These are phyloP conservation scores for Gila orcuttii DNA, from an alignment of 2,113 vertebrate genomes.

Conservation along the genomic window DNA sequence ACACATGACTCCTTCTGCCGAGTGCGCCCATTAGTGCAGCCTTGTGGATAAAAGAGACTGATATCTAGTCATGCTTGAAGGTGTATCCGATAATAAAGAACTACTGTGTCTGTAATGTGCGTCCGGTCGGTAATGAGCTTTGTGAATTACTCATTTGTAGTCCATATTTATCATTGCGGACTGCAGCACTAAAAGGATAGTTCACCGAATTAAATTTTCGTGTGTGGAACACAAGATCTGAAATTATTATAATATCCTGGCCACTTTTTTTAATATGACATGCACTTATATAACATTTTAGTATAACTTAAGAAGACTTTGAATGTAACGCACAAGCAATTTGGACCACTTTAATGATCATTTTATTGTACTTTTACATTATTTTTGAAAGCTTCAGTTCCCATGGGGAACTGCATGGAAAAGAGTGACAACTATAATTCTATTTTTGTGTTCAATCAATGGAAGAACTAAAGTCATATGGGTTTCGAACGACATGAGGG, in stretches of 20 bases:
- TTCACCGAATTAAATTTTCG: neutral
- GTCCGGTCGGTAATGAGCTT: conserved; percentile 28
- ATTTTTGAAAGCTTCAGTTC: neutral
- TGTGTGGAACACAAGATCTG: neutral
- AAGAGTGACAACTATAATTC: neutral
- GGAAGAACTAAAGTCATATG: neutral
- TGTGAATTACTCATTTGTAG: conserved; percentile 35
- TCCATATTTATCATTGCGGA: conserved; percentile 5
- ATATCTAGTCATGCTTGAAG: conserved; percentile 50
- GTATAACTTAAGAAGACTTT: neutral
- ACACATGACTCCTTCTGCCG: conserved; percentile 54
- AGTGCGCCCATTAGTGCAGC: conserved; percentile 52
- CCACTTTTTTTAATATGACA: neutral
- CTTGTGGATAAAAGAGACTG: conserved; percentile 51
- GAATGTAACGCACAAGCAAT: neutral
- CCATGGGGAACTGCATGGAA: neutral
- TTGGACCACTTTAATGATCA: neutral
- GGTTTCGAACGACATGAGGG: neutral
- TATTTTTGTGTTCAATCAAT: neutral
- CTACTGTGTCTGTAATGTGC: conserved; percentile 28
- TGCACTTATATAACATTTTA: neutral
- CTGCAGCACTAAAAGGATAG: conserved; percentile 25
- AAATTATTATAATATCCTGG: neutral
- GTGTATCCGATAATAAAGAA: conserved; percentile 52
- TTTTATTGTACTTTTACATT: neutral